Conservation (phyloP, 1,140 invertebrate species). For the Littorina saxatilis region DNA sequence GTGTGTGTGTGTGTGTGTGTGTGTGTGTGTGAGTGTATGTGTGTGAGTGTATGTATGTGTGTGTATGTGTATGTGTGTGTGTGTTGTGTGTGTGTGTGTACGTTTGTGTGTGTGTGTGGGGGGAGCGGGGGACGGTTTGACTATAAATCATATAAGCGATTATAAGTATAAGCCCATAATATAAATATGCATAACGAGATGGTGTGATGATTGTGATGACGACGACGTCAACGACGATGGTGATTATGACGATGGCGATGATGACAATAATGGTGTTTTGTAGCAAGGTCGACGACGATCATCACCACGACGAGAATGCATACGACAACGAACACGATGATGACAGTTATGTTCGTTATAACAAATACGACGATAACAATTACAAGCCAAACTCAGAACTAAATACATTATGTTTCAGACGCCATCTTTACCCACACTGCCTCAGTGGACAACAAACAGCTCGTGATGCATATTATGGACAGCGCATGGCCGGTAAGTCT, state of each 20-base stretch:
- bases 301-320: neutral
- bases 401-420: slow-evolving; percentile 55
- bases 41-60: slow-evolving; percentile 14
- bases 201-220: too few relatives aligned
- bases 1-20: neutral
- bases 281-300: neutral
- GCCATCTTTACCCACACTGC: slow-evolving; percentile 57
- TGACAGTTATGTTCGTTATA: neutral
- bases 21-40: neutral
- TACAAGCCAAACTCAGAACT: neutral
- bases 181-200: too few relatives aligned
- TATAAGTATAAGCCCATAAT: too few relatives aligned
- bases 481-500: slow-evolving; percentile 59
- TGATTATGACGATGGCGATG: slow-evolving; percentile 23
- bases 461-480: slow-evolving; percentile 62
- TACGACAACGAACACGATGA: slow-evolving; percentile 4
- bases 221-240: neutral
- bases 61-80: slow-evolving; percentile 4
- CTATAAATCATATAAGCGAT: too few relatives aligned
- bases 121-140: too few relatives aligned
- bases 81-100: neutral
- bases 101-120: neutral
- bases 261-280: neutral
- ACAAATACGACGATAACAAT: neutral
- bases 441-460: slow-evolving; percentile 59